These are phyloP conservation scores for Seira sanloemensis DNA, from an alignment of 2,888 invertebrate species.

Conservation along the genomic window DNA sequence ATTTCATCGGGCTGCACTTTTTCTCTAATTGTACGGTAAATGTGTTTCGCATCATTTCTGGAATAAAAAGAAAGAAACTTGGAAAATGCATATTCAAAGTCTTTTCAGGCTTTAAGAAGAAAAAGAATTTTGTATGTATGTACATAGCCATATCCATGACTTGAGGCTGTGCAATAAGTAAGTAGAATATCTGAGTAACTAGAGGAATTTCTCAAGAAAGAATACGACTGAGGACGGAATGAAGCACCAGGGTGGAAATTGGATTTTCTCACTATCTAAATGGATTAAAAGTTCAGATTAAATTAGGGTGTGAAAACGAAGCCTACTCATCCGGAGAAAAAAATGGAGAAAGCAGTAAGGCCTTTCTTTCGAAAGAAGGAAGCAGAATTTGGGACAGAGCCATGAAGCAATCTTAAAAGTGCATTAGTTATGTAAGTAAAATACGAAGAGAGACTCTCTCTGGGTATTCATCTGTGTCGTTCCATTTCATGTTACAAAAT, in stretches of 20 bases:
- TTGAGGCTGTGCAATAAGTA: too few species aligned
- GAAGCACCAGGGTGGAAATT: slow-evolving; percentile 41
- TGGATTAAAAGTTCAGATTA: slow-evolving; percentile 59
- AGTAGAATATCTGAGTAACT: too few species aligned
- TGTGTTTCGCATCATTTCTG: too few species aligned
- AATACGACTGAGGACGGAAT: slow-evolving; percentile 22
- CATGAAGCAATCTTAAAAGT: background rate
- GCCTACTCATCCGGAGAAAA: slow-evolving; percentile 10
- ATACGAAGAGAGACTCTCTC: background rate
- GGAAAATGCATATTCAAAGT: too few species aligned
- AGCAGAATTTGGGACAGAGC: background rate
- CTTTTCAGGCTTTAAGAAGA: too few species aligned
- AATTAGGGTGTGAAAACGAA: slow-evolving; percentile 56
- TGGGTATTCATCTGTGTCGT: slow-evolving; percentile 27
- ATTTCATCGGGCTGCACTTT: too few species aligned
- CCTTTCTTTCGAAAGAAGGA: background rate
- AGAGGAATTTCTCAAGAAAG: too few species aligned
- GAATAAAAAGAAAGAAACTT: too few species aligned
- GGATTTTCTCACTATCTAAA: slow-evolving; percentile 55
- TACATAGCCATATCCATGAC: too few species aligned
- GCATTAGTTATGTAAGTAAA: background rate
- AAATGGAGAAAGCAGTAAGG: background rate
- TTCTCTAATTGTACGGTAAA: too few species aligned
- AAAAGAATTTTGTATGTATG: too few species aligned
- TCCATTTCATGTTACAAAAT: background rate